Evolutionary conservation across 2,888 invertebrate species (phyloP).

Genomic region (Pollenia amentaria): DNA sequence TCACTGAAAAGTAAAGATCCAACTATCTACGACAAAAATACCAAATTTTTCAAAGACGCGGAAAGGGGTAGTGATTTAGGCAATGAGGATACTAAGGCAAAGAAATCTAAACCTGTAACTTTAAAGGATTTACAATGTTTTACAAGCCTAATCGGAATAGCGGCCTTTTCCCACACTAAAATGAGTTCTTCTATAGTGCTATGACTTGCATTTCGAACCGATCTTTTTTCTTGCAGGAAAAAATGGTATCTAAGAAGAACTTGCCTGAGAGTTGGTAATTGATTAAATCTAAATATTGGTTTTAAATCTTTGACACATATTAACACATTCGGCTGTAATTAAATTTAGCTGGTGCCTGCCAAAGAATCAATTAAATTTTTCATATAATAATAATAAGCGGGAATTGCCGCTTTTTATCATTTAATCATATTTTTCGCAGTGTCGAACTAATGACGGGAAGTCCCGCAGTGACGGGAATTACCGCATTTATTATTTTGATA

Average conservation of each 20-base stretch:
- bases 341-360: too few relatives aligned
- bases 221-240: not conserved
- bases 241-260: conserved; percentile 34
- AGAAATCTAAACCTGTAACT: conserved; percentile 87
- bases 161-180: conserved; percentile 17
- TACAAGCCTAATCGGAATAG: conserved; percentile 17
- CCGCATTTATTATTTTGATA: too few relatives aligned
- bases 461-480: too few relatives aligned
- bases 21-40: conserved; percentile 92
- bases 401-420: too few relatives aligned
- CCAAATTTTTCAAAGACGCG: conserved; percentile 88
- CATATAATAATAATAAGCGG: too few relatives aligned
- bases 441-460: too few relatives aligned
- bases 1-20: conserved; percentile 95
- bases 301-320: conserved; percentile 26
- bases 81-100: conserved; percentile 50
- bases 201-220: too few relatives aligned
- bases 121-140: conserved; percentile 88
- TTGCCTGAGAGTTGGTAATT: conserved; percentile 20
- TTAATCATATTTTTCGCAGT: too few relatives aligned
- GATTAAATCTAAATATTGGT: conserved; percentile 25
- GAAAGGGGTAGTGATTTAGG: conserved; percentile 54
- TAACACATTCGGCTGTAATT: too few relatives aligned
- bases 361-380: too few relatives aligned
- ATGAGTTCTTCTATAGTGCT: too few relatives aligned